Conservation (phyloP, 2,888 invertebrate genomes). For the Mesorhabditis spiculigera region DNA sequence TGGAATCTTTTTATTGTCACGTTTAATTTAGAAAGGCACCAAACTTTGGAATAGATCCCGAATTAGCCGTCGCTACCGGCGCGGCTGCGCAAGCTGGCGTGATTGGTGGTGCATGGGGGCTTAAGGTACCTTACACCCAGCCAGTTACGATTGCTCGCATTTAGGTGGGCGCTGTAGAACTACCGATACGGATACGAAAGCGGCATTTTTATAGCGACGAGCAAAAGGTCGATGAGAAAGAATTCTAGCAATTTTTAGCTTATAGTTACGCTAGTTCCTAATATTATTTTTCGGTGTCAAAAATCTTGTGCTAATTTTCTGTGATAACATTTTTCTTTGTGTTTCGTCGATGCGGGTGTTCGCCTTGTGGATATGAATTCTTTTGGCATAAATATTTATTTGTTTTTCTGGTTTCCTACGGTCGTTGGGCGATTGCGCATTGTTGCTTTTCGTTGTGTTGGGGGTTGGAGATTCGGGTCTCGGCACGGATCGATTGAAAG, state of each 20-base stretch:
- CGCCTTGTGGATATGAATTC: too few species aligned
- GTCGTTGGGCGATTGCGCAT: too few species aligned
- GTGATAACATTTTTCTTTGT: too few species aligned
- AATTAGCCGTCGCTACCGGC: conserved; percentile 63
- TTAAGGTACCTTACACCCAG: conserved; percentile 57
- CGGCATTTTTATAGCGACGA: conserved; percentile 50
- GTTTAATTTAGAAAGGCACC: conserved; percentile 49
- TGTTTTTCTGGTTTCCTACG: too few species aligned
- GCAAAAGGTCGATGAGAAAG: conserved; percentile 30
- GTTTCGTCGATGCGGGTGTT: too few species aligned
- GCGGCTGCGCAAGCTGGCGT: conserved; percentile 65
- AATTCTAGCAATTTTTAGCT: conserved; percentile 1
- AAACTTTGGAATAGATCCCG: conserved; percentile 61
- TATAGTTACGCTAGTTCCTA: neutral
- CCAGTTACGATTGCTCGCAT: conserved; percentile 22
- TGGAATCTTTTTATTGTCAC: conserved; percentile 8
- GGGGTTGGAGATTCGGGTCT: too few species aligned
- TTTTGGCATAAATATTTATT: too few species aligned
- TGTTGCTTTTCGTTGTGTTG: too few species aligned
- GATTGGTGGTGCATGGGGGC: conserved; percentile 64
- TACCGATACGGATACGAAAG: conserved; percentile 46
- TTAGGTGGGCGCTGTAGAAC: conserved; percentile 59
- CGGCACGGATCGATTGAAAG: too few species aligned
- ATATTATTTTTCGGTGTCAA: too few species aligned
- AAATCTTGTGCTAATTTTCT: too few species aligned